phyloP scores from a whole-genome alignment of 2,113 vertebrate species.

The Cavia aperea region DNA sequence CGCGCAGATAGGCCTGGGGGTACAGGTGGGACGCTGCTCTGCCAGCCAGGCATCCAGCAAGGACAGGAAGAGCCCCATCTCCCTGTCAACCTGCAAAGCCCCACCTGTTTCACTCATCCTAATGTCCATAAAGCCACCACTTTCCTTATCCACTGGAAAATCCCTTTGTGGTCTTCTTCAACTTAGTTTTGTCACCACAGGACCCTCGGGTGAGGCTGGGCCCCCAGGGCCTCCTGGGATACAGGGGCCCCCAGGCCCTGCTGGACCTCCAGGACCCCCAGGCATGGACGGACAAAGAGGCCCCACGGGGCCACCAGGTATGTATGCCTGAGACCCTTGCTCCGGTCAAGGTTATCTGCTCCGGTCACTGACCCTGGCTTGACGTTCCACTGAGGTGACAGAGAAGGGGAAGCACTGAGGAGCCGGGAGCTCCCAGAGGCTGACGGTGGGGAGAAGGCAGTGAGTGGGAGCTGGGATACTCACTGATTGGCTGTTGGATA shows the following conservation, averaged over 20 bases:
- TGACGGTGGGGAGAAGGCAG: background rate
- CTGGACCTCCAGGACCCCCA: slow-evolving; percentile 77
- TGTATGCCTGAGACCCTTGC: slow-evolving; percentile 14
- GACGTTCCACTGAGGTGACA: background rate
- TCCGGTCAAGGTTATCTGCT: background rate
- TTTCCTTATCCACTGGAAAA: background rate
- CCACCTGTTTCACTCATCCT: background rate
- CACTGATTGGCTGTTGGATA: background rate
- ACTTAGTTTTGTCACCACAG: slow-evolving; percentile 47
- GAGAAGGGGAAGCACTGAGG: background rate
- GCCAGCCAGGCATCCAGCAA: background rate
- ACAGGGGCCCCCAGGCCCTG: slow-evolving; percentile 77
- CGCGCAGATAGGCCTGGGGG: background rate
- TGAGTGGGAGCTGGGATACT: background rate
- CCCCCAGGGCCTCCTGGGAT: slow-evolving; percentile 80
- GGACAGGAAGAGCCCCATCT: background rate
- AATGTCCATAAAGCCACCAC: background rate
- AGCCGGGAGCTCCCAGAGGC: background rate
- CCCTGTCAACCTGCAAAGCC: background rate
- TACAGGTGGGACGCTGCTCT: background rate
- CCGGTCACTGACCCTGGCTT: background rate
- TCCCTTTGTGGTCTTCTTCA: slow-evolving; percentile 3
- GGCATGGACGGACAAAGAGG: slow-evolving; percentile 83
- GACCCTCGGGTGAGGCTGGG: slow-evolving; percentile 78
- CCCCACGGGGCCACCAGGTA: slow-evolving; percentile 84